These are phyloP conservation scores for Mallotus villosus DNA, from an alignment of 2,797 vertebrate species.

Conservation along the genomic window DNA sequence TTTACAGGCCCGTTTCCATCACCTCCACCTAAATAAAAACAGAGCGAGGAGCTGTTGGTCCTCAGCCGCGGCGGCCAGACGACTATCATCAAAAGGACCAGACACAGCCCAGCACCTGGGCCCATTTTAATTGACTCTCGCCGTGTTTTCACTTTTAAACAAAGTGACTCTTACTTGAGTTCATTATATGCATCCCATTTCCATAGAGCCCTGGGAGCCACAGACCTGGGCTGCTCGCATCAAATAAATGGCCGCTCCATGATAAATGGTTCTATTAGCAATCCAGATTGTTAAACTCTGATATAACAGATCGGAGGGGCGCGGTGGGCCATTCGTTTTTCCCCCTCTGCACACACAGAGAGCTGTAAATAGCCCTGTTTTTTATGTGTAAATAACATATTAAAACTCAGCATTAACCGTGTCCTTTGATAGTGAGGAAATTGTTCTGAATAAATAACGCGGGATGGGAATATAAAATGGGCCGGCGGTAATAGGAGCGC, in stretches of 20 bases:
- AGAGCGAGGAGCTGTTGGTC: neutral
- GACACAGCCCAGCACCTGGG: conserved; percentile 62
- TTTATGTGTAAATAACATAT: conserved; percentile 99
- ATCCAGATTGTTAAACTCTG: conserved; percentile 98
- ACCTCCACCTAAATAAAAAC: conserved; percentile 9
- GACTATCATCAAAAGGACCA: conserved; percentile 17
- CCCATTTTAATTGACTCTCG: conserved; percentile 63
- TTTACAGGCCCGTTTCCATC: conserved; percentile 14
- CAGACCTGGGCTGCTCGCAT: conserved; percentile 79
- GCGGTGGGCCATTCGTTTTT: conserved; percentile 84
- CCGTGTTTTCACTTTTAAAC: conserved; percentile 64
- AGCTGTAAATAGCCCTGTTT: conserved; percentile 92
- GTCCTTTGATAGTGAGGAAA: conserved; percentile 91
- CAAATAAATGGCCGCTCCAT: conserved; percentile 87
- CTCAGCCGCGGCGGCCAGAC: neutral
- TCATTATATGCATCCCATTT: conserved; percentile 75
- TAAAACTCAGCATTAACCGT: conserved; percentile 93
- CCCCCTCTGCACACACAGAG: conserved; percentile 58
- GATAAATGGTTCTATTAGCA: conserved; percentile 99
- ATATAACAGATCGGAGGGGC: conserved; percentile 87
- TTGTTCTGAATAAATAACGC: conserved; percentile 94
- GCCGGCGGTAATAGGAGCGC: conserved; percentile 80
- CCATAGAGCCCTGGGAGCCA: conserved; percentile 84
- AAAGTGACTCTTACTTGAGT: conserved; percentile 65
- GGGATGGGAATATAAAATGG: conserved; percentile 88